These are phyloP conservation scores for Rhabdornis inornatus DNA, from an alignment of 2,113 vertebrate species.

Conservation along the genomic window DNA sequence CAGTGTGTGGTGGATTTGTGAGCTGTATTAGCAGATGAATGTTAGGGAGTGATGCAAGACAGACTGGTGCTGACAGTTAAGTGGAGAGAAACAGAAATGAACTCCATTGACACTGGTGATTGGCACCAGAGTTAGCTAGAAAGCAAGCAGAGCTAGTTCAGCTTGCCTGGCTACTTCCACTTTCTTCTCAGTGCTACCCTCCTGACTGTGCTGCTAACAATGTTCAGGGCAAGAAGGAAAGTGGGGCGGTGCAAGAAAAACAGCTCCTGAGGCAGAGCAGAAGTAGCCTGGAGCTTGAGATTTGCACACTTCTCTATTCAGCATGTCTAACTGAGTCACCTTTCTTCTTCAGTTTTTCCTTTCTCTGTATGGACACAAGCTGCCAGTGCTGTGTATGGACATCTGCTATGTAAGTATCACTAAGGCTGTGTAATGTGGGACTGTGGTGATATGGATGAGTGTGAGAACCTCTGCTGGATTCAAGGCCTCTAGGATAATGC, in stretches of 20 bases:
- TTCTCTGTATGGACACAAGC: conserved; percentile 95
- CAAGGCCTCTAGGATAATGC: background rate
- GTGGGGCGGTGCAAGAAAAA: background rate
- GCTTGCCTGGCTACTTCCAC: background rate
- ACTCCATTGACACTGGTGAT: background rate
- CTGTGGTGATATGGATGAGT: background rate
- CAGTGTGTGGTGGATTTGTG: background rate
- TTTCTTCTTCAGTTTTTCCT: conserved; percentile 87
- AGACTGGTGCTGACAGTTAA: background rate
- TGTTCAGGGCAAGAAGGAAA: background rate
- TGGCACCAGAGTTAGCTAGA: background rate
- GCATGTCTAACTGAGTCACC: background rate
- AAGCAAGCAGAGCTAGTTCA: background rate
- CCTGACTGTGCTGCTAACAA: background rate
- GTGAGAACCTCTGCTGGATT: background rate
- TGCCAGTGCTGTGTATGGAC: conserved; percentile 95
- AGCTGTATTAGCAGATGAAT: background rate
- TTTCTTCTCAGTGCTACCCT: background rate
- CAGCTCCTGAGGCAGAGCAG: background rate
- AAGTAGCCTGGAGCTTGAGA: background rate
- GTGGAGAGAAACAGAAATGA: background rate
- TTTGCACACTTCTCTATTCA: background rate
- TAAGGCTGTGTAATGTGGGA: background rate
- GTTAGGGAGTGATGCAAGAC: background rate
- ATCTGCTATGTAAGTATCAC: conserved; percentile 89